phyloP scores from a whole-genome alignment of 2,113 vertebrate genomes.

The Cephalopholis sonnerati region DNA sequence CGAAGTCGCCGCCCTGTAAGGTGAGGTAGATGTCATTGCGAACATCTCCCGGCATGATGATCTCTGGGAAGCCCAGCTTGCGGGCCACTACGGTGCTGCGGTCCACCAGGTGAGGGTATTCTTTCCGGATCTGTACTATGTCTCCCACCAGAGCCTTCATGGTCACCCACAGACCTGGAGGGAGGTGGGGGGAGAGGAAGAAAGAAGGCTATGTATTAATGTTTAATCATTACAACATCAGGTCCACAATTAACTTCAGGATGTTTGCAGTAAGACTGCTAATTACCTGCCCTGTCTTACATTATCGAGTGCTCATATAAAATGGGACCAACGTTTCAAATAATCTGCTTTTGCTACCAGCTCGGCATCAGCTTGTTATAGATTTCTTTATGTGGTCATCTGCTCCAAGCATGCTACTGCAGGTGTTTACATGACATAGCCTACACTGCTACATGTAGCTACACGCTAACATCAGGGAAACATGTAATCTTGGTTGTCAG shows the following conservation, averaged over 20 bases:
- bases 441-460: too few relatives aligned
- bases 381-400: too few relatives aligned
- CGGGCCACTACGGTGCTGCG: constrained; percentile 95
- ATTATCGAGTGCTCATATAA: too few relatives aligned
- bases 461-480: too few relatives aligned
- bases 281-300: too few relatives aligned
- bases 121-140: constrained; percentile 93
- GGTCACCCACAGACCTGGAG: constrained; percentile 95
- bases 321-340: too few relatives aligned
- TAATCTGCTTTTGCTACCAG: too few relatives aligned
- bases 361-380: too few relatives aligned
- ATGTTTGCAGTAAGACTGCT: neutral
- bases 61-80: constrained; percentile 98
- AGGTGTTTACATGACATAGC: too few relatives aligned
- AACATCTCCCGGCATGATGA: constrained; percentile 99
- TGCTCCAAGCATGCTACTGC: too few relatives aligned
- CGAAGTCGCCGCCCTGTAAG: constrained; percentile 92
- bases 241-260: neutral
- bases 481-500: too few relatives aligned
- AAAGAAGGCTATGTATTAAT: neutral
- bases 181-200: neutral
- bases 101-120: constrained; percentile 97
- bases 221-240: neutral
- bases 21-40: constrained; percentile 99
- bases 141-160: constrained; percentile 97